Percentiles rank a stretch among this genome's conserved stretches.
These are phyloP conservation scores for Aphodius granarius DNA, from an alignment of 2,888 invertebrate genomes.

Conservation along the genomic window DNA sequence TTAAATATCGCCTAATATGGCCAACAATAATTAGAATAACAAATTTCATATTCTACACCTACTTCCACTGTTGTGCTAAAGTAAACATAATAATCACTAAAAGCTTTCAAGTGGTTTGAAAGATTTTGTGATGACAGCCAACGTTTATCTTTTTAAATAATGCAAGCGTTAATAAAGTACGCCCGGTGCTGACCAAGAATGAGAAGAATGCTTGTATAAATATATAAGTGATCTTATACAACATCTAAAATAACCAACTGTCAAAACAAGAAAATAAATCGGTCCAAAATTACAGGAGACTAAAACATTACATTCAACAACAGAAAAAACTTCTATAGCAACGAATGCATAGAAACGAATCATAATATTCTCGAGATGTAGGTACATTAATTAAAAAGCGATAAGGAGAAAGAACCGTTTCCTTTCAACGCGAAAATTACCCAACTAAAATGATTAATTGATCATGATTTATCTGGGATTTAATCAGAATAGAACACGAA, in stretches of 20 bases:
- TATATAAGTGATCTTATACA: background rate
- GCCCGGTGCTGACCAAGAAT: background rate
- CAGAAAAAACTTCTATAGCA: background rate
- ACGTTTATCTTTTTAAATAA: no score
- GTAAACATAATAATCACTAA: background rate
- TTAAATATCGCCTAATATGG: background rate
- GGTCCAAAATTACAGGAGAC: background rate
- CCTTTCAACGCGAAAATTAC: background rate
- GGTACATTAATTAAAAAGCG: background rate
- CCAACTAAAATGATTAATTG: background rate
- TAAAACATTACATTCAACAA: background rate
- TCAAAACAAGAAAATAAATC: background rate
- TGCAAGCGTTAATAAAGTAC: no score
- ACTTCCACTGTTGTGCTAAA: background rate
- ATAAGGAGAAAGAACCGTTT: background rate
- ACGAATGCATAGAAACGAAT: no score
- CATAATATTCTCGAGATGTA: background rate
- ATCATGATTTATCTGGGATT: background rate
- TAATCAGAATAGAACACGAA: background rate
- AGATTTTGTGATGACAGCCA: no score
- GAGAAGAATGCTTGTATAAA: background rate
- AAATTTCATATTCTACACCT: background rate
- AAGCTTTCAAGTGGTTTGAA: background rate
- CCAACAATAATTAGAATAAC: background rate
- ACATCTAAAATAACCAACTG: background rate